These are phyloP conservation scores for Coryphaenoides rupestris DNA, from an alignment of 2,113 vertebrate species.

Conservation along the genomic window DNA sequence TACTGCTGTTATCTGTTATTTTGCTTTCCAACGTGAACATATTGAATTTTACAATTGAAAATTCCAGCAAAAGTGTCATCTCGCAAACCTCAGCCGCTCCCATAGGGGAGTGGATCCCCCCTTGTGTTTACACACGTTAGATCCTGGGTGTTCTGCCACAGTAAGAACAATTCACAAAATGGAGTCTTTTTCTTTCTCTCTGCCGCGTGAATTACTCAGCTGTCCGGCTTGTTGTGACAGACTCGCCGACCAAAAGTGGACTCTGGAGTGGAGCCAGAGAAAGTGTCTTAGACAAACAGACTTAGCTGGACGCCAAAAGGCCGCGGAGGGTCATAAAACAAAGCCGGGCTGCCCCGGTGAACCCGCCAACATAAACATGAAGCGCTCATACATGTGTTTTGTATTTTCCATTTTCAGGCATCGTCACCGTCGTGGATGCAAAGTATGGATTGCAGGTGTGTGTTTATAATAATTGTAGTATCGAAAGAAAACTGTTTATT, in stretches of 20 bases:
- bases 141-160: not conserved
- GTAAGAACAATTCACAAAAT: not conserved
- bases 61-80: too few species aligned
- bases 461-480: not conserved
- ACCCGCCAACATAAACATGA: not conserved
- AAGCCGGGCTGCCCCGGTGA: not conserved
- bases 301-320: slow-evolving; percentile 39
- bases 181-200: not conserved
- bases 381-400: slow-evolving; percentile 5
- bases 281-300: slow-evolving; percentile 25
- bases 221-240: slow-evolving; percentile 47
- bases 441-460: slow-evolving; percentile 89
- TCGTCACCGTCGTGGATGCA: slow-evolving; percentile 90
- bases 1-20: too few species aligned
- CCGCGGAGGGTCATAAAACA: not conserved
- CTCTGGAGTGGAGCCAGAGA: slow-evolving; percentile 23
- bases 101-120: too few species aligned
- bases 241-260: slow-evolving; percentile 31
- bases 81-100: too few species aligned
- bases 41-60: too few species aligned
- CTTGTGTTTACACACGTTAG: too few species aligned
- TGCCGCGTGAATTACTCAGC: slow-evolving; percentile 41
- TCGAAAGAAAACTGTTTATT: too few species aligned
- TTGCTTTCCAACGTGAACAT: too few species aligned
- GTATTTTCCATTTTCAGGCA: slow-evolving; percentile 70